A percentile compares a stretch with the other conserved stretches of the same genome.
Evolutionary conservation across 2,113 vertebrate species (phyloP).

Genomic region (Cyprinodon brontotheroides): DNA sequence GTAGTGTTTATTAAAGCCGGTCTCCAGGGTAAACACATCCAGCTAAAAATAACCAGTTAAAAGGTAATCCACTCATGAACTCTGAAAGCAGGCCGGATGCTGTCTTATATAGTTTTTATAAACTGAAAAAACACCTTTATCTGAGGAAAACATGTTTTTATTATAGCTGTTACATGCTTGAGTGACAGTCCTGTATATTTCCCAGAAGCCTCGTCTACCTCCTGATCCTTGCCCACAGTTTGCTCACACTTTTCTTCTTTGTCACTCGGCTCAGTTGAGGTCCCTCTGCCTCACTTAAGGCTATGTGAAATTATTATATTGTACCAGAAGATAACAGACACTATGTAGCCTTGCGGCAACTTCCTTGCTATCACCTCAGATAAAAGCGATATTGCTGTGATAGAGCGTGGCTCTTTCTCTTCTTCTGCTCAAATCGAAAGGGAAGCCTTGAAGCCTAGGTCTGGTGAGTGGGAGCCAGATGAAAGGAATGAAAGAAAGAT

Average conservation of each 20-base stretch:
- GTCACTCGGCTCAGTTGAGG: slow-evolving; percentile 62
- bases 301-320: slow-evolving; percentile 74
- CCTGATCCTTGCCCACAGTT: slow-evolving; percentile 54
- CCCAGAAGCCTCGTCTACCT: slow-evolving; percentile 50
- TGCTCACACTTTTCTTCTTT: slow-evolving; percentile 60
- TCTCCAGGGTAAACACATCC: slow-evolving; percentile 54
- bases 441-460: slow-evolving; percentile 71
- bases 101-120: slow-evolving; percentile 6
- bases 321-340: slow-evolving; percentile 73
- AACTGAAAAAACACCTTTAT: background rate
- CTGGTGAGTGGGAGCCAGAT: slow-evolving; percentile 64
- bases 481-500: slow-evolving; percentile 56
- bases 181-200: slow-evolving; percentile 52
- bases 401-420: slow-evolving; percentile 62
- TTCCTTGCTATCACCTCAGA: slow-evolving; percentile 68
- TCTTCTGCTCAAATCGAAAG: slow-evolving; percentile 54
- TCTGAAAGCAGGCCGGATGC: slow-evolving; percentile 21
- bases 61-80: slow-evolving; percentile 36
- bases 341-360: slow-evolving; percentile 74
- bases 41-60: slow-evolving; percentile 59
- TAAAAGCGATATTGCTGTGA: slow-evolving; percentile 74
- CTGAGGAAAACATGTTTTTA: slow-evolving; percentile 52
- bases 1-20: slow-evolving; percentile 68
- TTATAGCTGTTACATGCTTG: slow-evolving; percentile 47
- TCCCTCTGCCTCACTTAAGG: slow-evolving; percentile 62